phyloP scores from a whole-genome alignment of 2,113 vertebrate species.

The Barnardius zonarius region DNA sequence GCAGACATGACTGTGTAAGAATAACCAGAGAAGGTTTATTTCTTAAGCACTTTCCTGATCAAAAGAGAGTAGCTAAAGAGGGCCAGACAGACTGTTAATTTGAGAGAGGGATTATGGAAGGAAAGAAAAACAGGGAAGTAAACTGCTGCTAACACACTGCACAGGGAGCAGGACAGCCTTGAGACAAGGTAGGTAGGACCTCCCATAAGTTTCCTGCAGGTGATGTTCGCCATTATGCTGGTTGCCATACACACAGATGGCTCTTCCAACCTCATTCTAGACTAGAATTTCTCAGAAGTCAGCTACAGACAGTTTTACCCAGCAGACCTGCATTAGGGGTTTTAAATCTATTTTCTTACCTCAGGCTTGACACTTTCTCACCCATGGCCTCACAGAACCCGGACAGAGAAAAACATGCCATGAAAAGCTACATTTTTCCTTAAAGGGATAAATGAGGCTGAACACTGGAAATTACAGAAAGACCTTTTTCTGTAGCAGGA shows the following conservation, averaged over 20 bases:
- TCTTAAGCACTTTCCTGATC: neutral
- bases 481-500: neutral
- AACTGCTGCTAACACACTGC: neutral
- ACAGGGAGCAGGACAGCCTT: neutral
- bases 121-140: neutral
- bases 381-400: neutral
- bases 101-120: neutral
- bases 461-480: neutral
- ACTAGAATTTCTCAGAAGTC: neutral
- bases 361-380: neutral
- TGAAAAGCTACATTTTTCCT: conserved; percentile 5
- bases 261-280: neutral
- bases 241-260: neutral
- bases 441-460: neutral
- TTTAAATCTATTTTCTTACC: neutral
- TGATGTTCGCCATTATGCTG: neutral
- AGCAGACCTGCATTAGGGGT: neutral
- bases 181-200: neutral
- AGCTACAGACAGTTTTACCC: neutral
- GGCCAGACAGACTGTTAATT: neutral
- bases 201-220: neutral
- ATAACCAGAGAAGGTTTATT: neutral
- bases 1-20: neutral
- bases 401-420: neutral
- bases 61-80: neutral